These are phyloP conservation scores for Cliona cf. orientalis DNA, from an alignment of 37 sponge, comb jelly and placozoan species.

Conservation along the genomic window DNA sequence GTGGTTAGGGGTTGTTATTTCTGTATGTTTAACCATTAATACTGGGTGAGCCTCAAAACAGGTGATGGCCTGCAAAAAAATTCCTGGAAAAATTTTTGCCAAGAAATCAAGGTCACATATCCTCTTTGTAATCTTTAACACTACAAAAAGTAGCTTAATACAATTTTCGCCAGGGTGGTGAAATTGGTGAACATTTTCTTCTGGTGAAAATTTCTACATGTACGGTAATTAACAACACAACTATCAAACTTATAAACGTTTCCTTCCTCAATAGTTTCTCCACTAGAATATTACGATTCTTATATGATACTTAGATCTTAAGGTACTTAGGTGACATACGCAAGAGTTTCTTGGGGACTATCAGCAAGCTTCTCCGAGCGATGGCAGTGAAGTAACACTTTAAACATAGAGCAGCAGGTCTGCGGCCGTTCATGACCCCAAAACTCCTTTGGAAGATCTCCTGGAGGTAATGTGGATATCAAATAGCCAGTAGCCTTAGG, in stretches of 20 bases:
- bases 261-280: neutral
- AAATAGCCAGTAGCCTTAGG: conserved; percentile 81
- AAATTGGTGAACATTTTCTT: too few relatives aligned
- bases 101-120: too few relatives aligned
- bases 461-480: conserved; percentile 73
- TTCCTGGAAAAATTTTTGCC: too few relatives aligned
- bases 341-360: conserved; percentile 77
- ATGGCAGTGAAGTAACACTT: conserved; percentile 72
- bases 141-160: too few relatives aligned
- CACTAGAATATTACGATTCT: too few relatives aligned
- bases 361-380: conserved; percentile 59
- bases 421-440: conserved; percentile 61
- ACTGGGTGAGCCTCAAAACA: too few relatives aligned
- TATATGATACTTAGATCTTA: neutral
- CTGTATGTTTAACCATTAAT: too few relatives aligned
- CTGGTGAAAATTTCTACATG: too few relatives aligned
- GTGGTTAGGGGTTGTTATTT: too few relatives aligned
- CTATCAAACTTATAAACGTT: neutral
- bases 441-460: conserved; percentile 63
- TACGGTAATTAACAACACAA: neutral
- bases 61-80: too few relatives aligned
- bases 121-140: too few relatives aligned
- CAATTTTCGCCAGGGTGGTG: too few relatives aligned
- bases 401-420: conserved; percentile 62
- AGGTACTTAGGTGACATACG: conserved; percentile 49